These are phyloP conservation scores for Acleris holmiana DNA, from an alignment of 2,888 invertebrate genomes.

Conservation along the genomic window DNA sequence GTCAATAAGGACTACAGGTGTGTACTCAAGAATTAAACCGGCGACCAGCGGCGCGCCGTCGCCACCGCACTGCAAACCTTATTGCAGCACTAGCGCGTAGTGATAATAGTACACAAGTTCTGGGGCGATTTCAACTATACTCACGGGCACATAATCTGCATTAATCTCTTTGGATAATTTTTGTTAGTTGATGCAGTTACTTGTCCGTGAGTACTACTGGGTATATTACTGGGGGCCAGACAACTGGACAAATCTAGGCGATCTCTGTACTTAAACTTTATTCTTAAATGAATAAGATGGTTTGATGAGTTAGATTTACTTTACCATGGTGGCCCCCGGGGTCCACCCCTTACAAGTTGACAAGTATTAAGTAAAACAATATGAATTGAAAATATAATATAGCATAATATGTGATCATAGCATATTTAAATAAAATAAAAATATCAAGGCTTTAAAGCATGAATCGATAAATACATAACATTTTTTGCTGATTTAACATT, in stretches of 20 bases:
- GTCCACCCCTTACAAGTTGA: too few species aligned
- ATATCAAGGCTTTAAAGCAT: constrained; percentile 47
- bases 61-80: constrained; percentile 46
- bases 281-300: too few species aligned
- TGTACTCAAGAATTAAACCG: constrained; percentile 78
- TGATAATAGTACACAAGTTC: constrained; percentile 34
- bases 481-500: constrained; percentile 57
- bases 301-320: too few species aligned
- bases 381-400: not conserved
- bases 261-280: too few species aligned
- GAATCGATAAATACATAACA: constrained; percentile 54
- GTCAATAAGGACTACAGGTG: constrained; percentile 85
- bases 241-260: too few species aligned
- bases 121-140: not conserved
- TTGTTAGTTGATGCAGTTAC: too few species aligned
- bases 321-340: too few species aligned
- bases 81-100: constrained; percentile 30
- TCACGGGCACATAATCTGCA: too few species aligned
- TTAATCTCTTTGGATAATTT: too few species aligned
- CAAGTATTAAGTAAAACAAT: not conserved
- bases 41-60: constrained; percentile 46
- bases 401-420: not conserved
- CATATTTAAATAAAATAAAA: not conserved
- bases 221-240: too few species aligned
- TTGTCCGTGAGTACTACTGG: too few species aligned